Base-by-base conservation (phyloP, 2,113 vertebrate species). In the Mus pahari region DNA sequence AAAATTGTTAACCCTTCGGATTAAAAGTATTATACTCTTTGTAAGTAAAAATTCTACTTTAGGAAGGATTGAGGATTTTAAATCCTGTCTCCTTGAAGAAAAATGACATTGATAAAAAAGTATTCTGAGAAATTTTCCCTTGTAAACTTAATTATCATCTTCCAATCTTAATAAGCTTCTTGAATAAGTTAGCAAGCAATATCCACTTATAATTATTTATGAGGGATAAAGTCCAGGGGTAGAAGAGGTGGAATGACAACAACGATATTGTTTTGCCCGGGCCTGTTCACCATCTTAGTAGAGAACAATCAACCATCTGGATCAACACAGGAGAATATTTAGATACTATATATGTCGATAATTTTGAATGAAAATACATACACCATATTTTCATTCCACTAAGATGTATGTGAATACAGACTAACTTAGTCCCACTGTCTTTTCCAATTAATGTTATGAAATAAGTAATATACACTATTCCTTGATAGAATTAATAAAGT, bases 1-100 rank as follows among this genome's bases (percentile, higher is more conserved):
- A 55, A 96, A 95, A 73, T 77, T 94, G 50, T n/a, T 97, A 36
- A 91, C 90, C 91, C 97, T 96, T 97, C 81, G 94, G 96, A 45
- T 1, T 94, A 75, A 95, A 6, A 90, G 45, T 77, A 66, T 89
- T 31, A 71, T 73, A 60, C 78, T 86, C 55, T 79, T 83, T 58
- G 1, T 26, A 91, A 62, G 48, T 16, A 95, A 88, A 66, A 90
- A 77, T 92, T 82, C 86, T 94, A 91, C n/a, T 95, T 94, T 31
- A 92, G 16, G 60, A 97, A 93, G 94, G 31, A 19, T 48, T 93
- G 93, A 26, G 68, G 58, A 74, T 75, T 74, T 88, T 81, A 82
- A 91, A 92, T 83, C 53, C 78, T 97, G 70, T 48, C 73, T 96
- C 28, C 3, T 96, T 92, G 81, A 86, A 92, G 55, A 53, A 96